A percentile compares a stretch with the other conserved stretches of the same genome.
These are phyloP conservation scores for Nebria ingens DNA, from an alignment of 1,140 invertebrate species.

Conservation along the genomic window DNA sequence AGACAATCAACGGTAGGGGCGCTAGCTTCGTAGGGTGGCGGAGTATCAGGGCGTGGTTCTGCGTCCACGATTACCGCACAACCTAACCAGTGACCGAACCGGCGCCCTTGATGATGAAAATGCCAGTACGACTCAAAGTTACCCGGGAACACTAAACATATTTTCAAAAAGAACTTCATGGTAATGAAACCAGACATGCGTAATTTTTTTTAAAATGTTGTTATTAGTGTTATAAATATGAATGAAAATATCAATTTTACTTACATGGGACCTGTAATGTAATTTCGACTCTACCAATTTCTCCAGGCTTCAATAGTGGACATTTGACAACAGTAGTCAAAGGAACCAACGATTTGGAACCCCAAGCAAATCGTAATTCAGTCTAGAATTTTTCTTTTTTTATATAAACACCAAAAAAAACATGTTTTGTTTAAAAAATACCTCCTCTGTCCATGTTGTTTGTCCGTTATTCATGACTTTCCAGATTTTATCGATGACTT, in stretches of 20 bases:
- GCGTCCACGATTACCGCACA: constrained; percentile 26
- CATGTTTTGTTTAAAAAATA: constrained; percentile 16
- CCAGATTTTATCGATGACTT: constrained; percentile 30
- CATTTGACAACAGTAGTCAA: constrained; percentile 22
- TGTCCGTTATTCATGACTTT: constrained; percentile 31
- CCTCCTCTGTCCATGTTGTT: constrained; percentile 25
- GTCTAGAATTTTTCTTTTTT: constrained; percentile 25
- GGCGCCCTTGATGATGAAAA: constrained; percentile 29
- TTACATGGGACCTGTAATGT: constrained; percentile 30
- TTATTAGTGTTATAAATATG: not conserved
- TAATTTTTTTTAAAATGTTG: constrained; percentile 6
- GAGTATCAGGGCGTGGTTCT: not conserved
- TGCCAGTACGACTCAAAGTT: constrained; percentile 34
- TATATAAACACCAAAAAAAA: constrained; percentile 10
- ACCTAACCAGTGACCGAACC: constrained; percentile 32
- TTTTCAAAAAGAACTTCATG: not conserved
- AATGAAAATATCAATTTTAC: constrained; percentile 1
- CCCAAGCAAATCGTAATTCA: constrained; percentile 30
- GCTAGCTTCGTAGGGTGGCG: not conserved
- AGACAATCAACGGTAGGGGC: not conserved
- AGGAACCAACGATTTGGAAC: constrained; percentile 26
- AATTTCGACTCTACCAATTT: constrained; percentile 27
- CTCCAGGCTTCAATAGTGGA: constrained; percentile 28
- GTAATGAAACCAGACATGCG: constrained; percentile 10
- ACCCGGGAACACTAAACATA: constrained; percentile 26